Percentiles rank a stretch among this genome's conserved stretches.
Evolutionary conservation across 2,888 invertebrate species (phyloP).

Genomic region (Seladonia tumulorum): DNA sequence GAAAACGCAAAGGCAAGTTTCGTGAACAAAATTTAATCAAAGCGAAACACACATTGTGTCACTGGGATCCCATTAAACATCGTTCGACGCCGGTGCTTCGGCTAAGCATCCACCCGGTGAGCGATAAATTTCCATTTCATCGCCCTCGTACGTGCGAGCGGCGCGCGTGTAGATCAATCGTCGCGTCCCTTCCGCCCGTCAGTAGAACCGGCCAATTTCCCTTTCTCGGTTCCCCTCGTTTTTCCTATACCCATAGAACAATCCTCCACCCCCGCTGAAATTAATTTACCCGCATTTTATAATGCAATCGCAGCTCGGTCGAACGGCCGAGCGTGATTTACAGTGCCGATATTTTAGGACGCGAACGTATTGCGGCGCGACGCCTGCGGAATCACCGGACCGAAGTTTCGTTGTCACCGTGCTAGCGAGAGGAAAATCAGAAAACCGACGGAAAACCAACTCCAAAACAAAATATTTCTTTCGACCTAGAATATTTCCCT

Average conservation of each 20-base stretch:
- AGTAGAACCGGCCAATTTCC: conserved; percentile 25
- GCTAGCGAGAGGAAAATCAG: neutral
- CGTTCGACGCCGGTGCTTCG: conserved; percentile 38
- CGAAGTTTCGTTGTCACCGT: conserved; percentile 10
- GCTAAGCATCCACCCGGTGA: conserved; percentile 37
- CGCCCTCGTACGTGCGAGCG: conserved; percentile 65
- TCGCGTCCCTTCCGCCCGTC: conserved; percentile 41
- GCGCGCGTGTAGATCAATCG: conserved; percentile 56
- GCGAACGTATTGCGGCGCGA: conserved; percentile 22
- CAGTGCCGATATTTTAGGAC: conserved; percentile 71
- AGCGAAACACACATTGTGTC: conserved; percentile 12
- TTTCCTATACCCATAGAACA: conserved; percentile 7
- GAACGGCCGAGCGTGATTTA: conserved; percentile 73
- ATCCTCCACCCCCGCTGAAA: conserved; percentile 71
- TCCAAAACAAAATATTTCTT: too few relatives aligned
- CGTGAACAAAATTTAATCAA: conserved; percentile 47
- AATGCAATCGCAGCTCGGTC: conserved; percentile 74
- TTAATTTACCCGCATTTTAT: conserved; percentile 79
- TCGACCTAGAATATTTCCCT: too few relatives aligned
- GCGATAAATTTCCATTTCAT: conserved; percentile 75
- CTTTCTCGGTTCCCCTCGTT: conserved; percentile 28
- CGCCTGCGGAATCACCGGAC: conserved; percentile 32
- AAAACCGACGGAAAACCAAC: conserved; percentile 18
- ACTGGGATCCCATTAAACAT: conserved; percentile 49
- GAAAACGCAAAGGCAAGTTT: neutral